Evolutionary conservation across 2,797 vertebrate species (phyloP).

Genomic region (Phataginus tetradactyla): DNA sequence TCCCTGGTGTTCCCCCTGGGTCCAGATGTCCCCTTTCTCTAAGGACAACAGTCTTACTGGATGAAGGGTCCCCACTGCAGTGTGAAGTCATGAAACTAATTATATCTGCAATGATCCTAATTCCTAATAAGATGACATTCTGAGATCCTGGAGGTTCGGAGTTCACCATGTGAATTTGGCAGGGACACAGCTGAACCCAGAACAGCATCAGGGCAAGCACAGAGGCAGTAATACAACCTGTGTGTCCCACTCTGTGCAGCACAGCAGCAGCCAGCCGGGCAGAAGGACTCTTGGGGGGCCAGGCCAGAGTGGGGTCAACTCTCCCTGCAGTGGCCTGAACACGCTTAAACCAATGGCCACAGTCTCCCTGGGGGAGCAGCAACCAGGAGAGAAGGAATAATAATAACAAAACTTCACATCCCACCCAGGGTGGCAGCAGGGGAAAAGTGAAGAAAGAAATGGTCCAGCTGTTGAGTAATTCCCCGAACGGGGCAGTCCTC

Average conservation of each 20-base stretch:
- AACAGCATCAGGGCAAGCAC: background rate
- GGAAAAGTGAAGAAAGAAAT: background rate
- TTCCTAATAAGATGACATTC: background rate
- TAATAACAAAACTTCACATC: conserved; percentile 47
- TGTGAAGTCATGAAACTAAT: background rate
- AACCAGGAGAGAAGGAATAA: background rate
- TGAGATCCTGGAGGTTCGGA: background rate
- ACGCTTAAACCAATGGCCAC: background rate
- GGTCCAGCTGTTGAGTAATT: conserved; percentile 36
- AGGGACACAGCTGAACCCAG: fast-evolving
- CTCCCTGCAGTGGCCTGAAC: background rate
- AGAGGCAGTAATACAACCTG: background rate
- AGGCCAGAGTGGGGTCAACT: too few relatives aligned
- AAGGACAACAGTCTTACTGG: background rate
- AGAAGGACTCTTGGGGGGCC: fast-evolving
- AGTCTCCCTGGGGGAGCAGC: background rate
- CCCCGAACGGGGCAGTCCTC: background rate
- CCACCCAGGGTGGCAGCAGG: conserved; percentile 29
- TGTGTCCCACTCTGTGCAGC: fast-evolving
- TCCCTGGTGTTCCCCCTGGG: fast-evolving
- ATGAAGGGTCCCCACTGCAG: background rate
- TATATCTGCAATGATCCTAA: background rate
- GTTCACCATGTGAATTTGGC: background rate
- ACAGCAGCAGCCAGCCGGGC: fast-evolving
- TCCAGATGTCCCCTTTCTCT: background rate